Conservation (phyloP, 2,888 invertebrate species). For the Dynastes maya region DNA sequence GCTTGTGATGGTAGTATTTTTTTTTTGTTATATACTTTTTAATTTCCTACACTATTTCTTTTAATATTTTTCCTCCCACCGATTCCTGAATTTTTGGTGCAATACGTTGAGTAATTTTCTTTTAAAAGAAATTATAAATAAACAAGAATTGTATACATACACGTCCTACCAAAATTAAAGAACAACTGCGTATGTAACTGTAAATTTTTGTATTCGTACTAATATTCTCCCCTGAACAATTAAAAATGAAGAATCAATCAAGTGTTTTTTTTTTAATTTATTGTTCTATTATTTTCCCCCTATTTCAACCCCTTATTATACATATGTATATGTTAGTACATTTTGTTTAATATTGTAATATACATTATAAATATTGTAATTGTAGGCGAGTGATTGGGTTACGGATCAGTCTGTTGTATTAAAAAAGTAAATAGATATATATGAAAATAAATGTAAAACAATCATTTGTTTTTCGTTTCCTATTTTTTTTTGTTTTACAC, state of each 20-base stretch:
- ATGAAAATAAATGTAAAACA: conserved; percentile 18
- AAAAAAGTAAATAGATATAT: conserved; percentile 14
- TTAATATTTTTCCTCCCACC: not conserved
- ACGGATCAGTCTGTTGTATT: conserved; percentile 47
- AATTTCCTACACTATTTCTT: not conserved
- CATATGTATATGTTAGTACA: conserved; percentile 59
- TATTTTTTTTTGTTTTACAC: conserved; percentile 34
- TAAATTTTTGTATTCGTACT: conserved; percentile 58
- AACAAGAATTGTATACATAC: conserved; percentile 2
- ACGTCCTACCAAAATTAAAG: conserved; percentile 15
- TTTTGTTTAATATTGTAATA: conserved; percentile 61
- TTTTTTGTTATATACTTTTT: conserved; percentile 5
- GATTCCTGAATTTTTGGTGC: conserved; percentile 27
- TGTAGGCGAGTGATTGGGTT: conserved; percentile 58
- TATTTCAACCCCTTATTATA: conserved; percentile 44
- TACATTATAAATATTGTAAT: conserved; percentile 51
- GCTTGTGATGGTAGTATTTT: conserved; percentile 6
- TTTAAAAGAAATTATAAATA: conserved; percentile 3
- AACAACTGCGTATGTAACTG: conserved; percentile 2
- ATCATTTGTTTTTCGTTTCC: conserved; percentile 21
- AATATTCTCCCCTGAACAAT: conserved; percentile 55
- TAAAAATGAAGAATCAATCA: conserved; percentile 11
- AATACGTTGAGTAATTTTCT: conserved; percentile 36
- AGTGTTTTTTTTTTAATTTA: conserved; percentile 46
- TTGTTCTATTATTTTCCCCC: conserved; percentile 50